Percentiles rank a stretch among this genome's conserved stretches.
Conservation (phyloP, 2,888 invertebrate species). For the Caenorhabditis afra region DNA sequence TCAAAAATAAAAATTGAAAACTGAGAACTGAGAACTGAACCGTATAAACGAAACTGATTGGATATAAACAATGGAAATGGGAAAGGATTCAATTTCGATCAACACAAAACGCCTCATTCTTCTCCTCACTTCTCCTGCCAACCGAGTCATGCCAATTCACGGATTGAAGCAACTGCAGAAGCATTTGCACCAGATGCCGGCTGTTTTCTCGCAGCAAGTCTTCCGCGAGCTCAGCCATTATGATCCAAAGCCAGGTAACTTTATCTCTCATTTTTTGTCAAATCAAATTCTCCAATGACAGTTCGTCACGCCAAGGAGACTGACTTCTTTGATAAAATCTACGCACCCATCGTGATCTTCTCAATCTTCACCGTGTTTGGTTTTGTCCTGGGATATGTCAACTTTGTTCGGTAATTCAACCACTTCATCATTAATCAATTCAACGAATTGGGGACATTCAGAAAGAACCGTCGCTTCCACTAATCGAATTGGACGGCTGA, state of each 20-base stretch:
- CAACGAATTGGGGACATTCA: constrained; percentile 17
- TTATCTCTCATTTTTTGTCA: too few relatives aligned
- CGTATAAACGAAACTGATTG: too few relatives aligned
- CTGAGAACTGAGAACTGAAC: too few relatives aligned
- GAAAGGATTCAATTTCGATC: too few relatives aligned
- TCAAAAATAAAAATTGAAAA: too few relatives aligned
- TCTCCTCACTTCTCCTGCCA: too few relatives aligned
- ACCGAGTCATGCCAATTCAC: too few relatives aligned
- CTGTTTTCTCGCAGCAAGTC: background rate
- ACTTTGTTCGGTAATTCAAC: constrained; percentile 13
- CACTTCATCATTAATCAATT: constrained; percentile 1
- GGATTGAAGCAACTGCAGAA: too few relatives aligned
- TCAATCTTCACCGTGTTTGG: constrained; percentile 15
- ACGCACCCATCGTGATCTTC: constrained; percentile 24
- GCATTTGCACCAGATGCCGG: background rate
- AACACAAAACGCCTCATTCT: too few relatives aligned
- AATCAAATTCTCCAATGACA: too few relatives aligned
- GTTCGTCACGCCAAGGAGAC: background rate
- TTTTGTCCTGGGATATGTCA: constrained; percentile 14
- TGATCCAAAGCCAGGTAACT: background rate
- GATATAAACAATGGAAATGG: too few relatives aligned
- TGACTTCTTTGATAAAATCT: constrained; percentile 17
- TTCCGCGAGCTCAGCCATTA: background rate
- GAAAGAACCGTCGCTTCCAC: constrained; percentile 3
- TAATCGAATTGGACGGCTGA: constrained; percentile 5